These are phyloP conservation scores for Oncorhynchus kisutch DNA, from an alignment of 2,113 vertebrate genomes.

Conservation along the genomic window DNA sequence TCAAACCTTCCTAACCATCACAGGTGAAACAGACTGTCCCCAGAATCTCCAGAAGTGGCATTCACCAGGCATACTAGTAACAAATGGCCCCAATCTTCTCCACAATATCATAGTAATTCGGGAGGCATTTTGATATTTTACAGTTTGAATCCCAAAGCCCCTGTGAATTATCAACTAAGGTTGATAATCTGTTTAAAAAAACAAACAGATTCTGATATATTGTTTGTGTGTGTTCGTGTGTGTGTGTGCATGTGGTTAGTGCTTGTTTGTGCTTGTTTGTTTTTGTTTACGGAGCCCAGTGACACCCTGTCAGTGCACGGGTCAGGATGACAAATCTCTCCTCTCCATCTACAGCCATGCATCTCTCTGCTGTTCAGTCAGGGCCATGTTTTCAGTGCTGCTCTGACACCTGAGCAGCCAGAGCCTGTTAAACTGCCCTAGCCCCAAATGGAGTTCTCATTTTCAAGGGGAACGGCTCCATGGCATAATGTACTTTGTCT, in stretches of 20 bases:
- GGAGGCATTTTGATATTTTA: constrained; percentile 46
- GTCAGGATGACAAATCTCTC: constrained; percentile 57
- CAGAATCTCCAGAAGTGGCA: no score
- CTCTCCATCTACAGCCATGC: constrained; percentile 49
- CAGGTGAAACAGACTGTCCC: no score
- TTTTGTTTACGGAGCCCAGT: constrained; percentile 32
- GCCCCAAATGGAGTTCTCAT: constrained; percentile 72
- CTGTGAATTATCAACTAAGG: constrained; percentile 40
- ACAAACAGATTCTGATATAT: background rate
- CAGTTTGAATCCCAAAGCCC: constrained; percentile 39
- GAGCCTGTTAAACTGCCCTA: constrained; percentile 61
- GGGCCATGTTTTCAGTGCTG: constrained; percentile 46
- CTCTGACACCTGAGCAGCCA: constrained; percentile 44
- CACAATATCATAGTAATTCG: background rate
- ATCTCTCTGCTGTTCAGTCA: constrained; percentile 37
- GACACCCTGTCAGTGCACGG: constrained; percentile 33
- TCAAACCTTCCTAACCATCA: no score
- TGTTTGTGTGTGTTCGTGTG: no score
- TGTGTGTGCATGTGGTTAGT: background rate
- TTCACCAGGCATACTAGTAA: no score
- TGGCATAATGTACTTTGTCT: constrained; percentile 74
- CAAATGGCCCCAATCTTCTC: background rate
- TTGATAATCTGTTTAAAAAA: constrained; percentile 43
- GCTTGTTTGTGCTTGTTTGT: background rate
- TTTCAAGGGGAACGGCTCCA: constrained; percentile 66